Percentiles rank a stretch among this genome's conserved stretches.
phyloP scores from a whole-genome alignment of 2,113 vertebrate species.

The Pygoscelis adeliae region DNA sequence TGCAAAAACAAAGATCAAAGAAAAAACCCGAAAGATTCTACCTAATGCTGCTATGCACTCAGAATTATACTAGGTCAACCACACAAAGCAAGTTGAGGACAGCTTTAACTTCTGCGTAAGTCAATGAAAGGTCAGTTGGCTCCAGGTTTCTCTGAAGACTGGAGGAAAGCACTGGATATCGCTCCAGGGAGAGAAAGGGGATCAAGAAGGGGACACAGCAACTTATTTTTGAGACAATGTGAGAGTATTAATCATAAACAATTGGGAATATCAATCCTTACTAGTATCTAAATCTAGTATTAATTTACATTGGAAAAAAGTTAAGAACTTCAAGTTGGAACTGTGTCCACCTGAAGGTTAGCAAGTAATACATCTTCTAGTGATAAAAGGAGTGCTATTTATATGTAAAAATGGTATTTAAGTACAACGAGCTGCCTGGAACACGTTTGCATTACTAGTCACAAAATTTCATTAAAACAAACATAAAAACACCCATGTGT shows the following conservation, averaged over 20 bases:
- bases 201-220: background rate
- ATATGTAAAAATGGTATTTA: background rate
- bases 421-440: background rate
- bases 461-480: background rate
- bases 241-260: background rate
- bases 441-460: background rate
- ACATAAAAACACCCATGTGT: background rate
- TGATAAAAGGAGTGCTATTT: background rate
- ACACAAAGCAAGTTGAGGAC: background rate
- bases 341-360: background rate
- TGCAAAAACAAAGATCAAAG: background rate
- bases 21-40: background rate
- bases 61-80: background rate
- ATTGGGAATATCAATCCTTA: background rate
- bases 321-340: background rate
- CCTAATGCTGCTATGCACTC: background rate
- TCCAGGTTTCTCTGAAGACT: background rate
- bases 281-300: background rate
- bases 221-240: background rate
- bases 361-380: background rate
- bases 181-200: background rate
- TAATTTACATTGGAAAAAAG: background rate
- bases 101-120: background rate
- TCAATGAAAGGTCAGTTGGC: background rate
- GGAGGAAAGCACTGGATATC: background rate